Evolutionary conservation across 2,797 vertebrate genomes (phyloP), one percentile per base, ranked within the genome.

Genomic region (Coreius guichenoti): DNA sequence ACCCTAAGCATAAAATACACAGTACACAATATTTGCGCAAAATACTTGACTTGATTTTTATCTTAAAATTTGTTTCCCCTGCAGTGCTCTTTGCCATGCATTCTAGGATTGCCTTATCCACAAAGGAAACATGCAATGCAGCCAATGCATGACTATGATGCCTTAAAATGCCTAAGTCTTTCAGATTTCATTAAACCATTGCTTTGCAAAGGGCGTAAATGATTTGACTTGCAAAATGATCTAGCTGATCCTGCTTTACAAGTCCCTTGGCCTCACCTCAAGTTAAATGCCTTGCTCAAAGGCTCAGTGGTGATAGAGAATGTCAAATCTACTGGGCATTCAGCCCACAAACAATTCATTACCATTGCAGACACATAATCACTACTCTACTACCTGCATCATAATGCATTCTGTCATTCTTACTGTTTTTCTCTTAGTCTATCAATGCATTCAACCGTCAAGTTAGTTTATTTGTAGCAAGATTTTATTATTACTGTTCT

Each of bases 381-480:
- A 51, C 45, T n/a, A 13, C 0, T 1, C 31, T 13, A 36, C 9
- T 21, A 29, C 23, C 36, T 39, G 21, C 31, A 33, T 56, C 31
- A 23, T n/a, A 4, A 36, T 76, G 51, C 51, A 36, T 56, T 36
- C 68, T 21, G 16, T 1, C 31, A 8, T 70, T 19, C 43, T 31
- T 16, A 23, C 21, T 21, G 29, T 17, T 17, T 58, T 86, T 33
- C 31, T 45, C 31, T 6, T 29, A 31, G 13, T 72, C 65, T 33
- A 36, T 63, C 73, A 84, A 65, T 14, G 16, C 49, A 43, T 82
- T 79, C 33, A 45, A 47, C 54, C 49, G 69, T 56, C 47, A 56
- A 47, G 86, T n/a, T 51, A 49, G 51, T 65, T 85, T 68, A 58
- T 31, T 23, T 63, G 31, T 26, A 81, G 43, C 54, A 77, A n/a